These are phyloP conservation scores for Drosophila mimica DNA, from an alignment of 2,888 invertebrate genomes.

Conservation along the genomic window DNA sequence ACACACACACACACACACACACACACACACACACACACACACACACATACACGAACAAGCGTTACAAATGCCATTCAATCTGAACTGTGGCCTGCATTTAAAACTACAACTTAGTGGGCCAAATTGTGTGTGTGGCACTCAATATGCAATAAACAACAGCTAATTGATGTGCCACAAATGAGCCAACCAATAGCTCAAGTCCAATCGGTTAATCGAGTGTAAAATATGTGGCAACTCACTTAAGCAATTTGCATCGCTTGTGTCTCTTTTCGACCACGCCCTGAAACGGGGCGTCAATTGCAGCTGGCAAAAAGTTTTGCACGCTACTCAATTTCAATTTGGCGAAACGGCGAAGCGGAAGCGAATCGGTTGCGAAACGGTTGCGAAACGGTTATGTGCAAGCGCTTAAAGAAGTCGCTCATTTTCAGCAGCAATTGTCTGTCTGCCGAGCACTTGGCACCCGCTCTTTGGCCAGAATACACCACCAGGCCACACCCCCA, in stretches of 20 bases:
- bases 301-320: conserved; percentile 41
- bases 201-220: conserved; percentile 25
- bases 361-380: conserved; percentile 28
- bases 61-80: conserved; percentile 20
- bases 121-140: background rate
- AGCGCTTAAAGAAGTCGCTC: conserved; percentile 49
- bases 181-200: background rate
- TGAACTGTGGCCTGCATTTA: conserved; percentile 31
- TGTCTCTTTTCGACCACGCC: background rate
- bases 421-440: conserved; percentile 51
- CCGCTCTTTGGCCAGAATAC: conserved; percentile 16
- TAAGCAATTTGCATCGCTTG: background rate
- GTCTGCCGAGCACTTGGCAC: conserved; percentile 16
- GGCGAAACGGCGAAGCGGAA: conserved; percentile 37
- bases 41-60: background rate
- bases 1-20: background rate
- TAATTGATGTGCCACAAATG: conserved; percentile 11
- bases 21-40: background rate
- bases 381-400: conserved; percentile 46
- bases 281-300: background rate
- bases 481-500: background rate
- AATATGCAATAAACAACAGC: conserved; percentile 9
- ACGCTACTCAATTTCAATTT: conserved; percentile 68
- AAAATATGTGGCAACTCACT: background rate
- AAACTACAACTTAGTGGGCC: conserved; percentile 8